Base-by-base conservation (phyloP, 2,797 vertebrate species). In the Phoxinus dragarum region DNA sequence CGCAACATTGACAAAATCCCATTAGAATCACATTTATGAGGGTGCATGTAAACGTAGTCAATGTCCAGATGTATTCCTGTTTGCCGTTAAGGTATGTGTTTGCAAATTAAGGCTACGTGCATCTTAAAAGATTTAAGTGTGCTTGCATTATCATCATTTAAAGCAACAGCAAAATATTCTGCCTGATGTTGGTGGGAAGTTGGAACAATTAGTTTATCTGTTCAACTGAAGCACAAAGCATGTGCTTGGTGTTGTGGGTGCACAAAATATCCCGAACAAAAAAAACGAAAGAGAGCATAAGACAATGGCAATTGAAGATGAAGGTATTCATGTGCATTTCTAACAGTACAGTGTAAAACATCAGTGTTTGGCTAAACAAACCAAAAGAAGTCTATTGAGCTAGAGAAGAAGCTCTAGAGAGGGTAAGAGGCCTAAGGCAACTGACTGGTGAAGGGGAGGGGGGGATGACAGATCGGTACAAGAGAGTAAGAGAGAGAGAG, bases 401-500 rank as follows among this genome's bases (percentile, higher is more conserved):
- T 84, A 84, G 40, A 86, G 84, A 81, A 82, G 73, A 85, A 82
- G 68, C 84, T 77, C 77, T 88, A 92, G 87, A 88, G 90, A 87
- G 81, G 91, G 89, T 89, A 89, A 92, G 90, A 92, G 91, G 89
- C 93, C 92, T 92, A 91, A 91, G 89, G 91, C 91, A 89, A 91
- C 92, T 91, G 91, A 88, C 79, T 92, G 92, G 90, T 88, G 91
- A 89, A 90, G 88, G 91, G 88, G 66, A 31, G 76, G 86, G 75
- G 75, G 91, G 86, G 90, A 90, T 88, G 91, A 91, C 89, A 93
- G 89, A 90, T 92, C 90, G 92, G 92, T 88, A 92, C 89, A 82
- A 93, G 90, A 94, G 89, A 91, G 84, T 89, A 91, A 91, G 80
- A 94, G 90, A 94, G 88, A 90, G 92, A 95, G 94, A 93, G 94